These are phyloP conservation scores for Netelia melanura DNA, from an alignment of 2,888 invertebrate species.

Conservation along the genomic window DNA sequence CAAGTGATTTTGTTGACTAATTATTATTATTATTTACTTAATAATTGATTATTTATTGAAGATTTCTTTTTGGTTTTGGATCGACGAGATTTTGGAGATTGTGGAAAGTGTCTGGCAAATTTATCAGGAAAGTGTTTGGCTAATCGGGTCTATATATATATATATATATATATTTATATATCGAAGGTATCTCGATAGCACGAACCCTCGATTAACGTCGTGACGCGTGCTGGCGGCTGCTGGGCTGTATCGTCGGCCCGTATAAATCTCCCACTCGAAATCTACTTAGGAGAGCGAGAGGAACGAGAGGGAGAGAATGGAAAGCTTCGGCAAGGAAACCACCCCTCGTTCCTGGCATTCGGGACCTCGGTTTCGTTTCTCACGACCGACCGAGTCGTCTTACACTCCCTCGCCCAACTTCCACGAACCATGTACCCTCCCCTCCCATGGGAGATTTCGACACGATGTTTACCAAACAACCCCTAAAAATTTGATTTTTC, in stretches of 20 bases:
- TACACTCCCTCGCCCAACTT: slow-evolving; percentile 65
- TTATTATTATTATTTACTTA: background rate
- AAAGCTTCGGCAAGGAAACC: slow-evolving; percentile 70
- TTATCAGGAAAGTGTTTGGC: slow-evolving; percentile 53
- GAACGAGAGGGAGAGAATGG: slow-evolving; percentile 29
- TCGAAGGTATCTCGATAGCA: slow-evolving; percentile 65
- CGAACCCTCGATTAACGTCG: slow-evolving; percentile 70
- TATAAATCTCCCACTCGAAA: slow-evolving; percentile 80
- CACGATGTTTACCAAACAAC: slow-evolving; percentile 69
- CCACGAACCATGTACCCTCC: slow-evolving; percentile 29
- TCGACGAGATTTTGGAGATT: background rate
- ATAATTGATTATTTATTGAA: background rate
- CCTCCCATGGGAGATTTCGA: slow-evolving; percentile 26
- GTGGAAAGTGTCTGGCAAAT: slow-evolving; percentile 26
- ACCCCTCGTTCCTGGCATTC: slow-evolving; percentile 57
- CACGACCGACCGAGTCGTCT: slow-evolving; percentile 74
- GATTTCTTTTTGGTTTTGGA: background rate
- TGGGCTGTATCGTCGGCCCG: slow-evolving; percentile 73
- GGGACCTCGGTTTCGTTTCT: slow-evolving; percentile 42
- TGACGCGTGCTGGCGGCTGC: slow-evolving; percentile 64
- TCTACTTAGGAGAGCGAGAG: slow-evolving; percentile 75
- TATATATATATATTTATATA: slow-evolving; percentile 29
- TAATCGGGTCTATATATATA: slow-evolving; percentile 36
- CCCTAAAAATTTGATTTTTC: slow-evolving; percentile 3
- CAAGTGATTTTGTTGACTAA: background rate